phyloP scores from a whole-genome alignment of 2,888 invertebrate species.

The Dryobotodes eremita region DNA sequence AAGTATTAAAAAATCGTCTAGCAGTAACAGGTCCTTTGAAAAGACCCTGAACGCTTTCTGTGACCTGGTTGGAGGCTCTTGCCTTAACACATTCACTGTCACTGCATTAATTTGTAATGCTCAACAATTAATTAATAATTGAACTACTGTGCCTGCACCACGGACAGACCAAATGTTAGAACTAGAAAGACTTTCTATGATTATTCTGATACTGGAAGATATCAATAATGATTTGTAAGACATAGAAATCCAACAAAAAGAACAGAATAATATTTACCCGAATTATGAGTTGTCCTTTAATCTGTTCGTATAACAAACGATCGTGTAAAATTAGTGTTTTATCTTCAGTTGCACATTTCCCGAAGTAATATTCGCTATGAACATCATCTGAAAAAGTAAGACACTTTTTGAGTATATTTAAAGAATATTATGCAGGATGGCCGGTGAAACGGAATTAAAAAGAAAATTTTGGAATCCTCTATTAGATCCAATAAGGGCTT shows the following conservation, averaged over 20 bases:
- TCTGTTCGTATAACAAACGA: constrained; percentile 40
- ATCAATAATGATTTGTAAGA: neutral
- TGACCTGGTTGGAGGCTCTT: neutral
- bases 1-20: neutral
- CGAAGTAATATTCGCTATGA: constrained; percentile 54
- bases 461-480: neutral
- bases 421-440: neutral
- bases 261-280: constrained; percentile 52
- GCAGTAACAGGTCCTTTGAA: neutral
- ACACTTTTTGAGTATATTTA: neutral
- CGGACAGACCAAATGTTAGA: neutral
- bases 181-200: neutral
- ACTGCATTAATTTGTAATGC: neutral
- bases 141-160: neutral
- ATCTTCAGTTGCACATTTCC: constrained; percentile 23
- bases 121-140: neutral
- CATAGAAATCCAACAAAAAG: neutral
- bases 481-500: neutral
- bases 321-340: constrained; percentile 19
- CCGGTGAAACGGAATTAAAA: neutral
- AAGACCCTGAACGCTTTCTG: neutral
- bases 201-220: neutral
- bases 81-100: neutral
- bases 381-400: constrained; percentile 44
- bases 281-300: constrained; percentile 60